A percentile compares a stretch with the other conserved stretches of the same genome.
Conservation (phyloP, 2,888 invertebrate species). For the Xylota segnis region DNA sequence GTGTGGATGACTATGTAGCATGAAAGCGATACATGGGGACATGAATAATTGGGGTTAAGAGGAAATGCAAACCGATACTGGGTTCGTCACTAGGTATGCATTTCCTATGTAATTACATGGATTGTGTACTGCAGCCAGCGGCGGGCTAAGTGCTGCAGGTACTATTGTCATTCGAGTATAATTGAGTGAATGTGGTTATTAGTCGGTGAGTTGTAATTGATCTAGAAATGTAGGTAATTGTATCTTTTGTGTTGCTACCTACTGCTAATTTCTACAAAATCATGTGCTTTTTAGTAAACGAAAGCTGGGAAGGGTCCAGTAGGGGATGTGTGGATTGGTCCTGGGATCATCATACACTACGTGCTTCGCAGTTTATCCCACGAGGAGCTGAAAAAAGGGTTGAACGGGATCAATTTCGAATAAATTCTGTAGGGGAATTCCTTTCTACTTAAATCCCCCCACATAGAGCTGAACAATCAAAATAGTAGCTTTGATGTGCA, state of each 20-base stretch:
- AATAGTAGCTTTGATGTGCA: no score
- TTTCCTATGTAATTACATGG: slow-evolving; percentile 58
- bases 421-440: no score
- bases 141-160: slow-evolving; percentile 42
- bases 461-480: no score
- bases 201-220: slow-evolving; percentile 59
- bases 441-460: no score
- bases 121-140: background rate
- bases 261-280: no score
- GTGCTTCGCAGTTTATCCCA: no score
- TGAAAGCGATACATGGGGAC: slow-evolving; percentile 46
- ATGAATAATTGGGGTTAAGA: slow-evolving; percentile 70
- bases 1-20: background rate
- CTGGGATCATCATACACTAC: no score
- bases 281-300: no score
- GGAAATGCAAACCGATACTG: slow-evolving; percentile 65
- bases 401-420: no score
- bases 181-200: slow-evolving; percentile 67
- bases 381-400: no score
- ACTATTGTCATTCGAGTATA: slow-evolving; percentile 50
- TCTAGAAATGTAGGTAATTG: slow-evolving; percentile 61
- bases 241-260: slow-evolving; percentile 26
- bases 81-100: slow-evolving; percentile 27
- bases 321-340: no score
- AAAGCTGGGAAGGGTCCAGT: no score